These are phyloP conservation scores for Leptobrachium ailaonicum DNA, from an alignment of 2,113 vertebrate species.

Conservation along the genomic window DNA sequence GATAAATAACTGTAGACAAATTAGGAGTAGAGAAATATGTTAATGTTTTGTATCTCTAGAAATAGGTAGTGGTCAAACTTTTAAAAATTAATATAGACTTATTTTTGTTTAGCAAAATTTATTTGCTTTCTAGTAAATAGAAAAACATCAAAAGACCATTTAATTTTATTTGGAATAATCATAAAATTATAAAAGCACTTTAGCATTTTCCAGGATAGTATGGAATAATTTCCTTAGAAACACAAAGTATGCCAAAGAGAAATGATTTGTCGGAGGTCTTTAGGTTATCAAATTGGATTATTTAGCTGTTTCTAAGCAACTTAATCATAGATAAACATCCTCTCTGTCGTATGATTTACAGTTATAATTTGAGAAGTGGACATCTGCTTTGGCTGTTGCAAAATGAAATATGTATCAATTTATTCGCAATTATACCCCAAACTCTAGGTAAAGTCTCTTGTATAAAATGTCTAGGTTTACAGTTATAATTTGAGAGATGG, in stretches of 20 bases:
- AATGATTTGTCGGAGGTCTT: background rate
- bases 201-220: background rate
- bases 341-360: background rate
- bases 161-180: background rate
- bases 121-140: too few species aligned
- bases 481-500: slow-evolving; percentile 1
- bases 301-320: background rate
- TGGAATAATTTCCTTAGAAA: background rate
- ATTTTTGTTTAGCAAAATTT: too few species aligned
- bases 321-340: background rate
- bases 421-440: background rate
- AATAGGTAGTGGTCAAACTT: too few species aligned
- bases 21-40: too few species aligned
- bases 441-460: background rate
- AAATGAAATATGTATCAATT: slow-evolving; percentile 3
- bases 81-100: too few species aligned
- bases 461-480: background rate
- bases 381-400: slow-evolving; percentile 4
- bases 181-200: background rate
- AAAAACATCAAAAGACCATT: background rate
- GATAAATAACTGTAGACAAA: too few species aligned
- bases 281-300: background rate
- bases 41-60: too few species aligned
- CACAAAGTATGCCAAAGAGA: background rate
- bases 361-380: slow-evolving; percentile 1